Base-by-base conservation (phyloP, 2,797 vertebrate genomes). In the Clarias fuscus region DNA sequence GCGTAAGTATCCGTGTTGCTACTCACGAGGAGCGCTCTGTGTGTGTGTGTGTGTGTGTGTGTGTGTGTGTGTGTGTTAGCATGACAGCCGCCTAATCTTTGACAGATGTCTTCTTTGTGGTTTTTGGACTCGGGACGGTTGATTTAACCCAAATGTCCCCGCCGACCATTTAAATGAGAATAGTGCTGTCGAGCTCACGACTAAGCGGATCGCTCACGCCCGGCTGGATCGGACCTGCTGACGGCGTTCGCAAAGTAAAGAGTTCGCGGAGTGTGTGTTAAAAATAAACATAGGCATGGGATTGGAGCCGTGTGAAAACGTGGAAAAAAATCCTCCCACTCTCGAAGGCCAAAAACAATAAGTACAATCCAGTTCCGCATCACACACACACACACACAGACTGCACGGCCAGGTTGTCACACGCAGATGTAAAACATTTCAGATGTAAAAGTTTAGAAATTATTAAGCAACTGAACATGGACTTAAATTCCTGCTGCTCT, bases 81-180 rank as follows among this genome's bases (percentile, higher is more conserved):
- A 65, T 87, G 85, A 89, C 88, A 59, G 83, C 72, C 48, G 84
- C 84, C 33, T 92, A 88, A 89, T 90, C 85, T 87, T 83, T 84
- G 86, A 87, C 90, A 88, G 89, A 91, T 89, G 89, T 85, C 37
- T 62, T 73, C 84, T 80, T 58, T 18, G 48, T 53, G 56, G 71
- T 81, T 79, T 27, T 61, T 82, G 65, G 67, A 83, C 72, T 84
- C 70, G 82, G 58, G 75, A 83, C 71, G 81, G 48, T 77, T 72
- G 64, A 72, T 90, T 89, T 84, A 83, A 86, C 82, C 67, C 73
- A 18, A 76, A 76, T 15, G 14, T 30, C 24, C n/a, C 85, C 79
- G 65, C 80, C 62, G 82, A 81, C 84, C 15, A 20, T 77, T 75
- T 75, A 27, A 53, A 75, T 75, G 24, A 53, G 27, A 75, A 53